phyloP scores from a whole-genome alignment of 2,797 vertebrate species.

The Chiropotes sagulatus region DNA sequence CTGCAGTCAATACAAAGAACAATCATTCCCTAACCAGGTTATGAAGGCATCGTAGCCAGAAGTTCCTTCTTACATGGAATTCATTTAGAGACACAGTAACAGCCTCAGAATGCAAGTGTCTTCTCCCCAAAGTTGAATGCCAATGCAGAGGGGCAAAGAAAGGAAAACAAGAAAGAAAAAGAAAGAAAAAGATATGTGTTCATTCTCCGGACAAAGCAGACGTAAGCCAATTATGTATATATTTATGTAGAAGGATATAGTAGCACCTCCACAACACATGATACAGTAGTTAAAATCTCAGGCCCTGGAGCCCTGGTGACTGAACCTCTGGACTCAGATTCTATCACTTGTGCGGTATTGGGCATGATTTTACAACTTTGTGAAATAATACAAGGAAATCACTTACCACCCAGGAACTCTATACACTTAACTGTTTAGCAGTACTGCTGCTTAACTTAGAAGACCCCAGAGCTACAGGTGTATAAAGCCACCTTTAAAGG shows the following conservation, averaged over 20 bases:
- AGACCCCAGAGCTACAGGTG: accelerated
- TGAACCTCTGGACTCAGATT: not conserved
- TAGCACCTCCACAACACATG: accelerated
- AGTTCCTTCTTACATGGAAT: not conserved
- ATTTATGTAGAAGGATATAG: not conserved
- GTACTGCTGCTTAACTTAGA: accelerated
- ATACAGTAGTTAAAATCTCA: not conserved
- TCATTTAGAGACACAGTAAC: not conserved
- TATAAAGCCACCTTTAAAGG: not conserved
- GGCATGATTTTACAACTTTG: accelerated
- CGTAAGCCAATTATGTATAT: accelerated
- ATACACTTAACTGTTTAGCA: accelerated
- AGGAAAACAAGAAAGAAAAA: not conserved
- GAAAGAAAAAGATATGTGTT: no score
- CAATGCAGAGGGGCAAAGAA: not conserved
- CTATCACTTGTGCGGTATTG: not conserved
- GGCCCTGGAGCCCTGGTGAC: no score
- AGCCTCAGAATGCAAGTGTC: not conserved
- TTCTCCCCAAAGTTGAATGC: not conserved
- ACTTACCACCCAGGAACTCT: not conserved
- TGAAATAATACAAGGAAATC: no score
- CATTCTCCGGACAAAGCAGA: not conserved
- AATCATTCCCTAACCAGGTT: not conserved
- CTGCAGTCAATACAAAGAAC: not conserved
- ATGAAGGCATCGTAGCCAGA: accelerated